Evolutionary conservation across 2,113 vertebrate genomes (phyloP).

Genomic region (Myotis lucifugus): DNA sequence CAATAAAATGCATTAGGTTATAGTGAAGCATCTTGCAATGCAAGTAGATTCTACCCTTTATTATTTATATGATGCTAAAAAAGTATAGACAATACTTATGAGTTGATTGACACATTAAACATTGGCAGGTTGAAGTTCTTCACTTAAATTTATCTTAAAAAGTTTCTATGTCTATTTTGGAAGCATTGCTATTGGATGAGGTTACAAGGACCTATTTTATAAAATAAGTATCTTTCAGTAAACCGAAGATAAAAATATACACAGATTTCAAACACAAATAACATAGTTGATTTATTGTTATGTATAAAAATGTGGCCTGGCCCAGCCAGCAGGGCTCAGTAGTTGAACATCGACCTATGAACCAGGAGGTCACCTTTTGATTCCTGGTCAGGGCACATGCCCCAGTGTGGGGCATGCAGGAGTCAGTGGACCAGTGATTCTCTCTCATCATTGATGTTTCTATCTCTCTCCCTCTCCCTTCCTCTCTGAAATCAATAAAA

Average conservation of each 20-base stretch:
- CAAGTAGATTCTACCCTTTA: neutral
- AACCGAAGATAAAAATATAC: neutral
- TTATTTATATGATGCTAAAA: neutral
- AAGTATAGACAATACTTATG: neutral
- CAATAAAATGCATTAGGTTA: neutral
- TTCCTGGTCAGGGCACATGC: no score
- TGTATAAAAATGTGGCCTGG: neutral
- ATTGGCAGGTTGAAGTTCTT: neutral
- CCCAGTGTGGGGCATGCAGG: no score
- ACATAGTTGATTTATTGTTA: neutral
- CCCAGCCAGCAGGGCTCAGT: no score
- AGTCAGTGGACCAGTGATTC: no score
- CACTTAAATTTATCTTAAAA: neutral
- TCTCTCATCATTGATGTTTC: no score
- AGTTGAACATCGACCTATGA: no score
- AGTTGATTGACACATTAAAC: neutral
- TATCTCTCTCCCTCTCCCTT: no score
- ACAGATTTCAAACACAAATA: neutral
- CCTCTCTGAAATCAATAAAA: no score
- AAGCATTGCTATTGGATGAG: neutral
- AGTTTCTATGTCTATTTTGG: neutral
- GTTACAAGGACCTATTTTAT: neutral
- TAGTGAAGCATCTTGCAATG: neutral
- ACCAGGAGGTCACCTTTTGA: no score
- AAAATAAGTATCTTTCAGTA: slow-evolving; percentile 14